Evolutionary conservation across 2,888 invertebrate species (phyloP), one percentile per base, ranked within the genome.

Genomic region (Patella depressa): DNA sequence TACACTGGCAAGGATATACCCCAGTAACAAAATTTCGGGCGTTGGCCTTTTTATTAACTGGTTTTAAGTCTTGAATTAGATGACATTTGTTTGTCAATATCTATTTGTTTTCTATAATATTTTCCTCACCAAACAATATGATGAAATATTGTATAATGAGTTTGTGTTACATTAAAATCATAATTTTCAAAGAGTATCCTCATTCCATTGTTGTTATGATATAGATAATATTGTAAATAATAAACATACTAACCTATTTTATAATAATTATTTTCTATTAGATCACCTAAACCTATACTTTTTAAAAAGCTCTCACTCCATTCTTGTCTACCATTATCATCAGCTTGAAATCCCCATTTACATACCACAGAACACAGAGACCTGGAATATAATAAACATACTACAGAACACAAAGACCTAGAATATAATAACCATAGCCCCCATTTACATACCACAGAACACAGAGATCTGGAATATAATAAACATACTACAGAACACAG

Each of bases 301-400:
- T 92, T 88, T 65, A 97, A 94, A 90, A 95, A 98, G 71, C 94
- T 93, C 69, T 92, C 88, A 88, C 94, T 95, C 98, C 98, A 98
- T 4, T 45, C 71, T 57, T 73, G 73, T n/a, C 53, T 77, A 7
- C 79, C 82, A 78, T 91, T 92, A 0, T 93, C 93, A 80, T 93
- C 93, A 78, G 92, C 92, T 81, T 93, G 93, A 83, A 95, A 98
- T 83, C 96, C 96, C 98, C 98, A 98, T 92, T 98, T 98, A 90
- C 98, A 98, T 4, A 96, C 96, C 77, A 97, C 93, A 7, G 97
- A 97, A 91, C 98, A 98, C 17, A 97, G 92, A 0, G 98, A 98
- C 88, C 98, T 95, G 82, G 77, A 90, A 90, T 83, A 55, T 29
- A 69, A 34, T 17, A n/a, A 53, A 54, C 11, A 98, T 4, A 96